A percentile compares a stretch with the other conserved stretches of the same genome.
Conservation (phyloP, 2,113 vertebrate genomes). For the Rhinogobius similis region DNA sequence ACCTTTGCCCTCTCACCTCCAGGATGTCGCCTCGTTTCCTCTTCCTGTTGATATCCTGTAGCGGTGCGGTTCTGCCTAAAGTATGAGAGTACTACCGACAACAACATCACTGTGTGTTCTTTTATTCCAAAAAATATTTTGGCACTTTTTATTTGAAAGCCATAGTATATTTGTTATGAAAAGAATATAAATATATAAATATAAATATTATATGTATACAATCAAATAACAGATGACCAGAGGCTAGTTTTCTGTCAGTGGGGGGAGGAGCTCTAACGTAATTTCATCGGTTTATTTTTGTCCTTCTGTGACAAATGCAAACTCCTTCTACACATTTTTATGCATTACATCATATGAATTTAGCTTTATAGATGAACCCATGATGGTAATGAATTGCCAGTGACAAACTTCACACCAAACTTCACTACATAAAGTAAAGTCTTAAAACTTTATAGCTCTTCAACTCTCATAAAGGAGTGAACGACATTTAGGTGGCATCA, state of each 20-base stretch:
- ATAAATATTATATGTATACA: slow-evolving; percentile 62
- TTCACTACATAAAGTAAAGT: not conserved
- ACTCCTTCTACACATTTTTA: not conserved
- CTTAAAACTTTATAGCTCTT: slow-evolving; percentile 1
- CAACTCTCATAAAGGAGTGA: slow-evolving; percentile 17
- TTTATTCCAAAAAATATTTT: slow-evolving; percentile 81
- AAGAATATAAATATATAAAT: slow-evolving; percentile 60
- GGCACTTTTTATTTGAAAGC: slow-evolving; percentile 85
- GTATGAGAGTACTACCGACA: slow-evolving; percentile 75
- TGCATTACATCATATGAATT: slow-evolving; percentile 25
- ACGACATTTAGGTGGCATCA: slow-evolving; percentile 15
- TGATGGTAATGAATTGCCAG: not conserved
- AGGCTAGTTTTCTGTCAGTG: slow-evolving; percentile 73
- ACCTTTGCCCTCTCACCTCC: slow-evolving; percentile 60
- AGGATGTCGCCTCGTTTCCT: slow-evolving; percentile 57
- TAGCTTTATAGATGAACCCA: slow-evolving; percentile 2
- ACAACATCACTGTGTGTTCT: slow-evolving; percentile 86
- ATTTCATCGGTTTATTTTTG: slow-evolving; percentile 23
- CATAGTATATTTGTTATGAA: slow-evolving; percentile 84
- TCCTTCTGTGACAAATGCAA: slow-evolving; percentile 4
- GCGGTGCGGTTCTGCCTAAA: slow-evolving; percentile 56
- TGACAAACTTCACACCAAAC: not conserved
- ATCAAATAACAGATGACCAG: slow-evolving; percentile 72
- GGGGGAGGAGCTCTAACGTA: slow-evolving; percentile 63
- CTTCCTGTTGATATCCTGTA: slow-evolving; percentile 68